Base-by-base conservation (phyloP, 2,797 vertebrate species). In the Chelmon rostratus region DNA sequence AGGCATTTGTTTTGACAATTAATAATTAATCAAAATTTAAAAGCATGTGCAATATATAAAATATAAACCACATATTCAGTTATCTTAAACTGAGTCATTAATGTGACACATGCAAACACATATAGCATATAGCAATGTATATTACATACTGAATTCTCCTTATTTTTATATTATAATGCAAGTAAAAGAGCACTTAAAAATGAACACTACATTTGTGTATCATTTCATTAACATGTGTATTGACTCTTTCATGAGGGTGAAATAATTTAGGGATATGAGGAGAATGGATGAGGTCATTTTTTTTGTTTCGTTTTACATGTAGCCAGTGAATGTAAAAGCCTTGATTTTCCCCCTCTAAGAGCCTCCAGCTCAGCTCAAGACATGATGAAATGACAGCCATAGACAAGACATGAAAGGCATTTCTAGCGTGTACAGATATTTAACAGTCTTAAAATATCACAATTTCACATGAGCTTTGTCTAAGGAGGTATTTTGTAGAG, bases 1-100 rank as follows among this genome's bases (percentile, higher is more conserved):
- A 35, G 37, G 10, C 18, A n/a, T 68, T 72, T 68, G 44, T 80
- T 59, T 66, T 28, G 18, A 40, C 15, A 56, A 68, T 46, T 37
- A 11, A 65, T 53, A 33, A 65, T 66, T 61, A 10, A 73, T 21
- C 46, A 71, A 75, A 58, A 74, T 44, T 1, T 10, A 58, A 58
- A 66, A 35, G 8, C 18, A 59, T 52, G 18, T 10, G 13, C 1
- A 12, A 63, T 6, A 54, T 31, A 33, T 13, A 11, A 31, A 49
- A 82, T 25, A 38, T 10, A 59, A 50, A 46, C 56, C 11, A 40
- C 2, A 31, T 16, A 54, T 21, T 64, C 5, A 23, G 15, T 25
- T 10, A 72, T 7, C 46, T 21, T n/a, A 50, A 64, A 69, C 33
- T 54, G 5, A 69, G 42, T 28, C 3, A 54, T 25, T 4, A 28